Percentiles rank a stretch among this genome's conserved stretches.
These are phyloP conservation scores for Alligator sinensis DNA, from an alignment of 2,113 vertebrate genomes.

Conservation along the genomic window DNA sequence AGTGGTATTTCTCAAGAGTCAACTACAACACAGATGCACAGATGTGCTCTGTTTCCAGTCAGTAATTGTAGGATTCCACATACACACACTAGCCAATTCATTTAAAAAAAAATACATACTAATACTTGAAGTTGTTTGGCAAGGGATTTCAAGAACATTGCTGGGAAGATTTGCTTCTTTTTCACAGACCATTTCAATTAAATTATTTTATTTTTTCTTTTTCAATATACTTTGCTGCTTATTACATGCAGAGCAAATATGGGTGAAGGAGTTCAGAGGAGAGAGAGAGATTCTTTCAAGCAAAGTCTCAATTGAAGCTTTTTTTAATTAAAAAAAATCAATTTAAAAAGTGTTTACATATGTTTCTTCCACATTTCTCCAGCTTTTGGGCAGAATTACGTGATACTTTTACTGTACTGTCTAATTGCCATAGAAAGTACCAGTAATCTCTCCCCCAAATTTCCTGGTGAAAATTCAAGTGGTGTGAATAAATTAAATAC, in stretches of 20 bases:
- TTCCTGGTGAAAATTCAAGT: neutral
- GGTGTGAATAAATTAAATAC: neutral
- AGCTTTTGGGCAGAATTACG: neutral
- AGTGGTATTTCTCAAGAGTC: neutral
- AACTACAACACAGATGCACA: neutral
- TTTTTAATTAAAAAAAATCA: neutral
- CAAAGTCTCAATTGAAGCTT: neutral
- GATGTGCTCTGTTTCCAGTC: neutral
- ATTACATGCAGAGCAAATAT: neutral
- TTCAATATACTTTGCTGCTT: neutral
- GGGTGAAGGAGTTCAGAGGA: neutral
- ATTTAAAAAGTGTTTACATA: neutral
- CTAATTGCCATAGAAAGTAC: neutral
- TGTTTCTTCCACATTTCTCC: neutral
- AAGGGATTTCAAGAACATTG: neutral
- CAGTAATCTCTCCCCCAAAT: neutral
- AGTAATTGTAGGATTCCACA: neutral
- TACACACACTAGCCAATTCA: neutral
- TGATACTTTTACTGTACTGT: neutral
- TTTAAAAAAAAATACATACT: neutral
- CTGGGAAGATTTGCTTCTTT: neutral
- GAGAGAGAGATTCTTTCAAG: neutral
- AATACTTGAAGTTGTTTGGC: neutral
- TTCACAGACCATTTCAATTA: neutral
- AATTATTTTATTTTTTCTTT: neutral